Evolutionary conservation across 1,140 invertebrate species (phyloP).

Genomic region (Pomphorhynchus laevis): DNA sequence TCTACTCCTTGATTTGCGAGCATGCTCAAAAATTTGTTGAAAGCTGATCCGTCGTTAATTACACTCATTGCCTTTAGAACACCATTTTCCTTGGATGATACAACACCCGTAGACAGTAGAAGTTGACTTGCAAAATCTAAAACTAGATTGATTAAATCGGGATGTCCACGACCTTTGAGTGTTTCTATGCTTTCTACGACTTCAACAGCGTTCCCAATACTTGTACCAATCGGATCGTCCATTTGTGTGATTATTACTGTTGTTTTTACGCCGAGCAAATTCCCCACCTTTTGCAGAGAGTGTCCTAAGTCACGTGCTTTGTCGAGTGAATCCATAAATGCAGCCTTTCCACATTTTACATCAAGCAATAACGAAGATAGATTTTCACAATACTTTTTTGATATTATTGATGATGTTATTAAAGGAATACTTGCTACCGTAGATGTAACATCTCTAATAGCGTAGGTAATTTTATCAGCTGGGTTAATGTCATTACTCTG

Average conservation of each 20-base stretch:
- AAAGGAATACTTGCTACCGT: conserved; percentile 24
- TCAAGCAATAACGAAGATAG: conserved; percentile 18
- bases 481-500: conserved; percentile 24
- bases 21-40: no score
- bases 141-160: no score
- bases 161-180: conserved; percentile 21
- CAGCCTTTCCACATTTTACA: conserved; percentile 26
- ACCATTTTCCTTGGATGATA: no score
- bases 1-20: no score
- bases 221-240: conserved; percentile 24
- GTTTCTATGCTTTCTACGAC: conserved; percentile 24
- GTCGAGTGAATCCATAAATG: conserved; percentile 19
- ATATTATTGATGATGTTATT: conserved; percentile 29
- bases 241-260: conserved; percentile 24
- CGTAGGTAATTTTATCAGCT: conserved; percentile 26
- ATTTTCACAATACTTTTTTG: conserved; percentile 27
- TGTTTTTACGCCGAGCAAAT: conserved; percentile 21
- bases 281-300: conserved; percentile 15
- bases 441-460: conserved; percentile 24
- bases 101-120: no score
- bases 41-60: no score
- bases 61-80: no score
- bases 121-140: no score
- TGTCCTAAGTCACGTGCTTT: conserved; percentile 21
- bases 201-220: conserved; percentile 27